These are phyloP conservation scores for Diploptera punctata DNA, from an alignment of 2,888 invertebrate genomes.

Conservation along the genomic window DNA sequence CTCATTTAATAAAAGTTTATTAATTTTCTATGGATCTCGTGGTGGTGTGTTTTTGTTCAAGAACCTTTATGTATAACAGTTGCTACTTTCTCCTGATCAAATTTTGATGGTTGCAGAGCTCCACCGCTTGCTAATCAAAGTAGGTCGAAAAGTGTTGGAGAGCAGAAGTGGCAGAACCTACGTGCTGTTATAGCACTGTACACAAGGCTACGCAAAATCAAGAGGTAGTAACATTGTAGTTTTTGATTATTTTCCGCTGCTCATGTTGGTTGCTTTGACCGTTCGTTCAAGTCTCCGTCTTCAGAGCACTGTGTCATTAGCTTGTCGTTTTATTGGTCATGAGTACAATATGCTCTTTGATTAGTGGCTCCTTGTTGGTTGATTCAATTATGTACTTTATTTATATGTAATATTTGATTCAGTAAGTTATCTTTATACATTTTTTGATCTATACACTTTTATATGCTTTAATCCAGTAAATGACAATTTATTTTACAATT, in stretches of 20 bases:
- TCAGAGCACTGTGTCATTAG: too few relatives aligned
- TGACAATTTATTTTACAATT: too few relatives aligned
- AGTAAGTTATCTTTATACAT: not conserved
- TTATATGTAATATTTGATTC: not conserved
- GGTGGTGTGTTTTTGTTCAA: too few relatives aligned
- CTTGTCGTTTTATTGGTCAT: not conserved
- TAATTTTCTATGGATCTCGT: too few relatives aligned
- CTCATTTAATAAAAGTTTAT: too few relatives aligned
- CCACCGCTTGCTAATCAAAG: conserved; percentile 46
- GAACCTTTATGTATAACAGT: too few relatives aligned
- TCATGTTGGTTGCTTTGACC: not conserved
- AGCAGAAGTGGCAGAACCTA: conserved; percentile 86
- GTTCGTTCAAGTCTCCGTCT: too few relatives aligned
- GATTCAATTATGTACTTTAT: not conserved
- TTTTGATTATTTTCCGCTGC: not conserved
- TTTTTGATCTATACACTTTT: too few relatives aligned
- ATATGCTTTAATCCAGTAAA: too few relatives aligned
- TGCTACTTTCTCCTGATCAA: too few relatives aligned
- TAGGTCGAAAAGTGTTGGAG: conserved; percentile 52
- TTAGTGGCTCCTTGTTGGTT: not conserved
- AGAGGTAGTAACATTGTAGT: conserved; percentile 66
- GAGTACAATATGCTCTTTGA: not conserved
- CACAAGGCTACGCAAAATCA: conserved; percentile 87
- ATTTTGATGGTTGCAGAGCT: conserved; percentile 37
- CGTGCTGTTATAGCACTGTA: conserved; percentile 90